These are phyloP conservation scores for Morpho deidamia DNA, from an alignment of 2,888 invertebrate genomes.

Conservation along the genomic window DNA sequence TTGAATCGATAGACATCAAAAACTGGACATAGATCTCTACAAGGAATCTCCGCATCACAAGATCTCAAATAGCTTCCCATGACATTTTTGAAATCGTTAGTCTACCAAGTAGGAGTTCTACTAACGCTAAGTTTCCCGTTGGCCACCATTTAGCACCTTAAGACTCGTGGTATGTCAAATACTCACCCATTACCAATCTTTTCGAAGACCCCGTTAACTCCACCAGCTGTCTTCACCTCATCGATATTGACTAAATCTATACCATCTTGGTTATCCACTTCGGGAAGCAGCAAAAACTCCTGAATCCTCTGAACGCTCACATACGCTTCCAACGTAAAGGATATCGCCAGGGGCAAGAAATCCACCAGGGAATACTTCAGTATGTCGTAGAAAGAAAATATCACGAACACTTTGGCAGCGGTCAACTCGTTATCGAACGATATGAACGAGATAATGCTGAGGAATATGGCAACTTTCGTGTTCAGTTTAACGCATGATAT, in stretches of 20 bases:
- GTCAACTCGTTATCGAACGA: slow-evolving; percentile 82
- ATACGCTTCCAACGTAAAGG: slow-evolving; percentile 85
- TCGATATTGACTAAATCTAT: slow-evolving; percentile 55
- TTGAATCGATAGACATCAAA: too few relatives aligned
- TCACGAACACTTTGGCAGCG: slow-evolving; percentile 87
- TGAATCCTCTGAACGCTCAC: slow-evolving; percentile 86
- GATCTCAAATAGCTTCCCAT: too few relatives aligned
- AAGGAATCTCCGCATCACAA: too few relatives aligned
- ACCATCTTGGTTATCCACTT: slow-evolving; percentile 54
- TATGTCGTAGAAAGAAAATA: slow-evolving; percentile 89
- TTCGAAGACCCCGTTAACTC: slow-evolving; percentile 54
- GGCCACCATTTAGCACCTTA: too few relatives aligned
- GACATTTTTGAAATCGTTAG: too few relatives aligned
- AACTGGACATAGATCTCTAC: too few relatives aligned
- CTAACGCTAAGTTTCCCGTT: too few relatives aligned
- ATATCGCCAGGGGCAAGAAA: slow-evolving; percentile 88
- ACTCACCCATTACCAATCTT: slow-evolving; percentile 70
- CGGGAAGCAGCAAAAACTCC: slow-evolving; percentile 76
- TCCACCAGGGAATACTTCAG: slow-evolving; percentile 87
- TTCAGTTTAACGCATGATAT: slow-evolving; percentile 87
- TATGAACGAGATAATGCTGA: slow-evolving; percentile 84
- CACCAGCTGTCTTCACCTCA: slow-evolving; percentile 34
- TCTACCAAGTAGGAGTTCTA: too few relatives aligned
- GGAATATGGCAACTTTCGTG: slow-evolving; percentile 87
- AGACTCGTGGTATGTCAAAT: too few relatives aligned